phyloP scores from a whole-genome alignment of 2,888 invertebrate species.

The Drosophila atripex region DNA sequence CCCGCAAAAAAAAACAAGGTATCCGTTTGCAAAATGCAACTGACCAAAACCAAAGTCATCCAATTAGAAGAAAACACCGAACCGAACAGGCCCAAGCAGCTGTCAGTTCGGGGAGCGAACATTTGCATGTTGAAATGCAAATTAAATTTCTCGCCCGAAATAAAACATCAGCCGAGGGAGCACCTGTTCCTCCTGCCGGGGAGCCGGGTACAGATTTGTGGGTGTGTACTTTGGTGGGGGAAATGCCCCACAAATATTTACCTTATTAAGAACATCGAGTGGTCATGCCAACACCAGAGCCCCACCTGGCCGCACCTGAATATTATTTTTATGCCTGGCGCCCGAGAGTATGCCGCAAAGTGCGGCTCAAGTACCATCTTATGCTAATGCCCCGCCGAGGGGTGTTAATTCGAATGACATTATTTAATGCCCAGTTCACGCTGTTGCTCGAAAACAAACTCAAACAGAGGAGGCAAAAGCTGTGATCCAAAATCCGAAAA shows the following conservation, averaged over 20 bases:
- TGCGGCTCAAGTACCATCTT: constrained; percentile 44
- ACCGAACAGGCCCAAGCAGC: constrained; percentile 54
- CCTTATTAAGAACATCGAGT: constrained; percentile 64
- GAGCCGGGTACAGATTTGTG: constrained; percentile 14
- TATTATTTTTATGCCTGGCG: constrained; percentile 14
- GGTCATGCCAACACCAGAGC: constrained; percentile 31
- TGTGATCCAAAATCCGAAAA: constrained; percentile 1
- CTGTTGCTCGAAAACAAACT: constrained; percentile 42
- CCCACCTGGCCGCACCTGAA: constrained; percentile 17
- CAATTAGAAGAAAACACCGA: constrained; percentile 71
- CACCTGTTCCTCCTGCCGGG: constrained; percentile 12
- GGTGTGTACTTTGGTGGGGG: constrained; percentile 42
- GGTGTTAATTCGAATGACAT: constrained; percentile 77
- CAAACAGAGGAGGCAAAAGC: constrained; percentile 12
- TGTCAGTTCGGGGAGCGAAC: constrained; percentile 60
- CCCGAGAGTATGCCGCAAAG: constrained; percentile 61
- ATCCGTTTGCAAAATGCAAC: constrained; percentile 56
- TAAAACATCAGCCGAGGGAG: constrained; percentile 15
- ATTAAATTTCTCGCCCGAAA: constrained; percentile 59
- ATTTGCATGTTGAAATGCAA: constrained; percentile 76
- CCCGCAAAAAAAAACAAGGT: not conserved
- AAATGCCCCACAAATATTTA: constrained; percentile 65
- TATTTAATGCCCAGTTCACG: constrained; percentile 74
- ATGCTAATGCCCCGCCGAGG: constrained; percentile 63
- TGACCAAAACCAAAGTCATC: constrained; percentile 56